A percentile compares a stretch with the other conserved stretches of the same genome.
These are phyloP conservation scores for Battus philenor DNA, from an alignment of 1,140 invertebrate species.

Conservation along the genomic window DNA sequence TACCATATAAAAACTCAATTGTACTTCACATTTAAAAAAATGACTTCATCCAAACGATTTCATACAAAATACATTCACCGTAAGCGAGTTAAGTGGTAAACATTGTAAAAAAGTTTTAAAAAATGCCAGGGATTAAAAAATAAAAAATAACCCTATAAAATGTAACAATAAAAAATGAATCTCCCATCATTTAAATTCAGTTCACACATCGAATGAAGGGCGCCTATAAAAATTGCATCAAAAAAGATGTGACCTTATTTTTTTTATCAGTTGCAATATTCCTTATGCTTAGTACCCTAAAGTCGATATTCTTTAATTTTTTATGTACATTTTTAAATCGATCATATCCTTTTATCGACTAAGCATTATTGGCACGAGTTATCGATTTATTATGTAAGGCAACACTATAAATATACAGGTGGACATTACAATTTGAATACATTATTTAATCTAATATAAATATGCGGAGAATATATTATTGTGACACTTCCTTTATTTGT, in stretches of 20 bases:
- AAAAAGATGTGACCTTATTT: constrained; percentile 3
- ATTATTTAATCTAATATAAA: too few relatives aligned
- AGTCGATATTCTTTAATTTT: neutral
- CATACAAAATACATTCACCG: constrained; percentile 55
- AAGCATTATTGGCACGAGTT: constrained; percentile 4
- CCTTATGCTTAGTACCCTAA: neutral
- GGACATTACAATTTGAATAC: constrained; percentile 4
- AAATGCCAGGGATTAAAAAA: too few relatives aligned
- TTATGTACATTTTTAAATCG: too few relatives aligned
- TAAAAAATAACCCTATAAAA: too few relatives aligned
- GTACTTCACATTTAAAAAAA: constrained; percentile 34
- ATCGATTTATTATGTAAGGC: constrained; percentile 5
- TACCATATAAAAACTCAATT: constrained; percentile 22
- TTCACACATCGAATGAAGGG: constrained; percentile 45
- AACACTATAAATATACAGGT: too few relatives aligned
- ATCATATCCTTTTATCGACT: neutral
- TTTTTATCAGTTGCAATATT: constrained; percentile 4
- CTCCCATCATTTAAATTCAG: constrained; percentile 33
- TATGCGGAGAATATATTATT: too few relatives aligned
- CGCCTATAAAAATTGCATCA: constrained; percentile 16
- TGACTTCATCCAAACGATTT: constrained; percentile 43
- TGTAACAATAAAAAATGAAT: constrained; percentile 33
- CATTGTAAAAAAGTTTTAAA: constrained; percentile 39
- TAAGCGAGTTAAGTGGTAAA: constrained; percentile 59
- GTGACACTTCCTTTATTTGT: too few relatives aligned